Evolutionary conservation across 2,113 vertebrate species (phyloP).

Genomic region (Probosciger aterrimus): DNA sequence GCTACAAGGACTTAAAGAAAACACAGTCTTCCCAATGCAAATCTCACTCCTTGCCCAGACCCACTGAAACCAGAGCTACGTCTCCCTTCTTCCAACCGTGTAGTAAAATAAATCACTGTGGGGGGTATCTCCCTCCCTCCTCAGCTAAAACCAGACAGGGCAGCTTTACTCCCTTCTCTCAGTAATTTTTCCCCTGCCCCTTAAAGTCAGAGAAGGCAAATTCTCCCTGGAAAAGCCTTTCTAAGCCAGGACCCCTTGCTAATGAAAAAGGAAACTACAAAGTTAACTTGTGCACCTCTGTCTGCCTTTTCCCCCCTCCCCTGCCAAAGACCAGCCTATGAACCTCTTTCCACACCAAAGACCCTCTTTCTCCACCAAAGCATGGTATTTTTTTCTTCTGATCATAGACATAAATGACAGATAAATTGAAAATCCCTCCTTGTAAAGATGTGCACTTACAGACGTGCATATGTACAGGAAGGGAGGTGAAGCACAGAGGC

Average conservation of each 20-base stretch:
- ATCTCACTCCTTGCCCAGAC: neutral
- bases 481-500: neutral
- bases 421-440: neutral
- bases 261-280: neutral
- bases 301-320: neutral
- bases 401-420: neutral
- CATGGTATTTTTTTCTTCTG: neutral
- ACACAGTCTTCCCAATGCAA: neutral
- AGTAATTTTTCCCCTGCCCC: neutral
- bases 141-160: neutral
- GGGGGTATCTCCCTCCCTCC: neutral
- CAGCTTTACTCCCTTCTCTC: neutral
- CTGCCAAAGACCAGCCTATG: neutral
- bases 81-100: neutral
- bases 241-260: neutral
- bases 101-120: neutral
- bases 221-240: neutral
- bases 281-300: neutral
- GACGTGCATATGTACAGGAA: rapidly evolving
- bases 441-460: neutral
- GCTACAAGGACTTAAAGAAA: neutral
- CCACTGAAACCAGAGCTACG: neutral
- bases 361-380: neutral
- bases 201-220: neutral
- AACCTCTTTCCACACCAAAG: neutral